Conservation (phyloP, 64 coral and sea anemone genomes). For the Pocillopora damicornis region DNA sequence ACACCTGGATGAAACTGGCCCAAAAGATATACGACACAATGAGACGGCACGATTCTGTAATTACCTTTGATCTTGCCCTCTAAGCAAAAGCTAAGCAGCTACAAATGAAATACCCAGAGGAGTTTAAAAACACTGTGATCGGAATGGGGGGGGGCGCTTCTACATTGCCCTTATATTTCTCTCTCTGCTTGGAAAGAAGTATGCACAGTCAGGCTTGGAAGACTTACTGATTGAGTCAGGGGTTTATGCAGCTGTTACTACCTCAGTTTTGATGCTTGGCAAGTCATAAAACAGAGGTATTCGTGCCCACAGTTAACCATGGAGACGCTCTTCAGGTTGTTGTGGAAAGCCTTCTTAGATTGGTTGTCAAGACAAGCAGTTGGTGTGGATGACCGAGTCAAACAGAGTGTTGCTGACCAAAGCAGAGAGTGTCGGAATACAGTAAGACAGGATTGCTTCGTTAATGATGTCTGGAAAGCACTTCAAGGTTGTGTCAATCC, state of each 20-base stretch:
- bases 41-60: constrained; percentile 32
- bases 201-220: no score
- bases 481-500: constrained; percentile 33
- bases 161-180: constrained; percentile 49
- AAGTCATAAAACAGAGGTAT: constrained; percentile 60
- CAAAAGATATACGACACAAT: constrained; percentile 29
- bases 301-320: constrained; percentile 37
- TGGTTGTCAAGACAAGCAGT: constrained; percentile 5
- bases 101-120: constrained; percentile 50
- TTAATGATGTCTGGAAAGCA: not conserved
- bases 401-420: no score
- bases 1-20: constrained; percentile 36
- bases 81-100: constrained; percentile 52
- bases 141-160: constrained; percentile 40
- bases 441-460: constrained; percentile 1
- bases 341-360: constrained; percentile 49
- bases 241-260: constrained; percentile 55
- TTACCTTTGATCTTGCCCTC: constrained; percentile 59
- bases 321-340: constrained; percentile 33
- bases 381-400: constrained; percentile 23
- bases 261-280: constrained; percentile 32
- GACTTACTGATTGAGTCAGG: constrained; percentile 58
- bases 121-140: constrained; percentile 51
- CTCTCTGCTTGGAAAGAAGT: no score
- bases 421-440: not conserved